Percentiles rank a stretch among this genome's conserved stretches.
These are phyloP conservation scores for Cherax quadricarinatus DNA, from an alignment of 1,140 invertebrate genomes.

Conservation along the genomic window DNA sequence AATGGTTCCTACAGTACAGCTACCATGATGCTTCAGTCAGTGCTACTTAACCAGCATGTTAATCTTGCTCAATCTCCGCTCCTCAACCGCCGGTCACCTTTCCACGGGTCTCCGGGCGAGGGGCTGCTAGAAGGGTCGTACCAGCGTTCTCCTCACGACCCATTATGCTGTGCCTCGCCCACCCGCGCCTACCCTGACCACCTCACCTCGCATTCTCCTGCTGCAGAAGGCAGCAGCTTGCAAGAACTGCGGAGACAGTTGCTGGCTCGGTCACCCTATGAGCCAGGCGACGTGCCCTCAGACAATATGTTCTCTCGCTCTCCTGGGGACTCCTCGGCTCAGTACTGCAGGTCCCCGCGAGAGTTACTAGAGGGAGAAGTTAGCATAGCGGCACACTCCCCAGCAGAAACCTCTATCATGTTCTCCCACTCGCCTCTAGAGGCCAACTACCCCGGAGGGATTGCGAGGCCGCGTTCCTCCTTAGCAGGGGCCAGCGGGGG, in stretches of 20 bases:
- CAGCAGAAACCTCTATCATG: conserved; percentile 27
- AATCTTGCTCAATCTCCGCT: conserved; percentile 37
- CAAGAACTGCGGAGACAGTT: conserved; percentile 54
- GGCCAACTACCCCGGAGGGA: neutral
- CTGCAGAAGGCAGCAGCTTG: conserved; percentile 26
- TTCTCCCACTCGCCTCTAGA: conserved; percentile 40
- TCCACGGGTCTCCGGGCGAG: conserved; percentile 35
- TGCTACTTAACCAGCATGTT: conserved; percentile 35
- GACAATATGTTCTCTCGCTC: conserved; percentile 67
- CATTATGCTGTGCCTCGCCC: neutral
- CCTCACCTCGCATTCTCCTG: conserved; percentile 43
- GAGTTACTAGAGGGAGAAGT: conserved; percentile 42
- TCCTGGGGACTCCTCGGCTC: conserved; percentile 66
- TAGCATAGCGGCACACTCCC: conserved; percentile 18
- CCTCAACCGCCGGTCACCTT: conserved; percentile 22
- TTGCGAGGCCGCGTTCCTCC: neutral
- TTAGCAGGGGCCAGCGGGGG: conserved; percentile 22
- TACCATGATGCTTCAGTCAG: conserved; percentile 49
- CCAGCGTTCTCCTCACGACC: neutral
- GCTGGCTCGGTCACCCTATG: conserved; percentile 62
- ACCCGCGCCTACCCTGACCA: conserved; percentile 15
- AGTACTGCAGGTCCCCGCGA: conserved; percentile 60
- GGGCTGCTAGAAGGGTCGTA: conserved; percentile 27
- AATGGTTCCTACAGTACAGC: conserved; percentile 28
- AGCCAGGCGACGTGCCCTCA: conserved; percentile 54